Base-by-base conservation (phyloP, 2,797 vertebrate genomes). In the Poecilia gillii region DNA sequence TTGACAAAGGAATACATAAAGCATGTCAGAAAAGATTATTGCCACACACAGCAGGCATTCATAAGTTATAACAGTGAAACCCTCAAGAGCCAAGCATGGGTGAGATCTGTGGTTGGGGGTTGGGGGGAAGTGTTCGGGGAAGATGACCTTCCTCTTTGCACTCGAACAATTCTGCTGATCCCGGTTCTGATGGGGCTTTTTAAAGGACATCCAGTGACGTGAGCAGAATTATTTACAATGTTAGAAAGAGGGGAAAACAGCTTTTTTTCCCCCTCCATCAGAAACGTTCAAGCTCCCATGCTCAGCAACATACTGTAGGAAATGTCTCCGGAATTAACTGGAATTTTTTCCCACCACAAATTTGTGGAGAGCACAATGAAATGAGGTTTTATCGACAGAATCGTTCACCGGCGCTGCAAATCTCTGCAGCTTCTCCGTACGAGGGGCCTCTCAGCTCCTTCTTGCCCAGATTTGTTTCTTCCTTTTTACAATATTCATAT, bases 81-180 rank as follows among this genome's bases (percentile, higher is more conserved):
- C 84, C 74, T 87, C 75, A 51, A 0, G 41, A 85, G 75, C 20
- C 12, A 2, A 80, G 18, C 36, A 74, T 12, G 47, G n/a, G 55
- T 16, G 51, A 28, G n/a, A 36, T n/a, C 41, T 7, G 51, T 3
- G 53, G 25, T 51, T 51, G 51, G 23, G 51, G 20, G 23, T 20
- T 20, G 71, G 43, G 68, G 23, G 57, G 1, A 41, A 41, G n/a
- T 31, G 72, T 0, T 68, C 1, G 4, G 25, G 13, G 25, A 31
- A 31, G 20, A 1, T 86, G 84, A 84, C 82, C 83, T 90, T 90
- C 75, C 57, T 76, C 82, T 88, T 81, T 46, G 72, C 46, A 83
- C 72, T 53, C 68, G 51, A 79, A 85, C 46, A 78, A 72, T 72
- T 78, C 45, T 79, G 45, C 70, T 72, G 72, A 86, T 64, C 59